Base-by-base conservation (phyloP, 2,888 invertebrate genomes). In the Morpho deidamia region DNA sequence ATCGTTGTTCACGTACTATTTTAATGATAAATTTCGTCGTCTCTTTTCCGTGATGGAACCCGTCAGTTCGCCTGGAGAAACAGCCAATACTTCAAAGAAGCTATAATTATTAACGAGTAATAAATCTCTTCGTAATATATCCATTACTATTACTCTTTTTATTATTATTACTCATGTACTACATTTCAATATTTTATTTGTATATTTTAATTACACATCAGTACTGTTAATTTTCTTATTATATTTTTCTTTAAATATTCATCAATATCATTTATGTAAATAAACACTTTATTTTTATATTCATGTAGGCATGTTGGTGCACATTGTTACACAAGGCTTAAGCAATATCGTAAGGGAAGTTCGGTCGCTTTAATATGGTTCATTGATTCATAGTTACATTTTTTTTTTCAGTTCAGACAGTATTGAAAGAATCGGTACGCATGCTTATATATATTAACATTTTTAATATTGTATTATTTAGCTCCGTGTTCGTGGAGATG, bases 41-140 rank as follows among this genome's bases (percentile, higher is more conserved):
- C 68, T 82, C 77, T 80, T 83, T 81, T 72, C 78, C 76, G 75
- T 76, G 75, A 78, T 72, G 76, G 73, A 78, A 76, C 80, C 77
- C 74, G 69, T 77, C 83, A 96, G 96, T 95, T 94, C 93, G 95
- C 95, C 93, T 97, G 97, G 97, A 96, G 96, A 93, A 95, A 96
- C 94, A 97, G 96, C 94, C 93, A 96, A 91, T 95, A 96, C 95
- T 97, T 97, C 96, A 95, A 95, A 94, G 96, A 97, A 93, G 96
- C 96, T 92, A 95, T 96, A 91, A 94, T 95, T 92, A 93, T 93
- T 91, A 93, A 94, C 91, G 95, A 95, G 95, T 95, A 95, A 94
- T 91, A 84, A 87, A 84, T 84, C 81, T 89, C 85, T 90, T 81
- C 81, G 79, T 85, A 78, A 87, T 91, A 84, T 82, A 77, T 72